A percentile compares a stretch with the other conserved stretches of the same genome.
Evolutionary conservation across 2,113 vertebrate species (phyloP).

Genomic region (Pyrgilauda ruficollis): DNA sequence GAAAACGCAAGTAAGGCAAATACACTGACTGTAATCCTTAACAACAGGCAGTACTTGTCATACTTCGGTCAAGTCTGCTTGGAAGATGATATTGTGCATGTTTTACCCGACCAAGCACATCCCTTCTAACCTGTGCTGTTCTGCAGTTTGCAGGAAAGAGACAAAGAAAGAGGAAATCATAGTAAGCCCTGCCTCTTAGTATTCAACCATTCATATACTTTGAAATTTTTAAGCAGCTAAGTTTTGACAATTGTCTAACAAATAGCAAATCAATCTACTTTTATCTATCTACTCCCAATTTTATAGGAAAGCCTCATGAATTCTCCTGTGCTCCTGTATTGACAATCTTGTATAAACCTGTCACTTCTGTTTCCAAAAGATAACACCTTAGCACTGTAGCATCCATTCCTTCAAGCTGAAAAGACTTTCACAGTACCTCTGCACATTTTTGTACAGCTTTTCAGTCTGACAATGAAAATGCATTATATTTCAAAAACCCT

Average conservation of each 20-base stretch:
- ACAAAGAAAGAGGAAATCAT: neutral
- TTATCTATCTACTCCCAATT: neutral
- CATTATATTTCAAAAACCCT: neutral
- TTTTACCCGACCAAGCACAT: neutral
- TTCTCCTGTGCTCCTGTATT: neutral
- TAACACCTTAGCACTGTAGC: neutral
- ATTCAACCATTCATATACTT: neutral
- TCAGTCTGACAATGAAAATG: neutral
- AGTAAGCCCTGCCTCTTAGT: neutral
- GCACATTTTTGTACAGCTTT: neutral
- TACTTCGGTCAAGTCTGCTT: neutral
- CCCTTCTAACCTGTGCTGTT: neutral
- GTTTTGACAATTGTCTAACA: neutral
- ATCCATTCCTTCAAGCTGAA: neutral
- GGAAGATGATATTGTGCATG: rapidly evolving
- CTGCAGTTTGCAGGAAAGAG: neutral
- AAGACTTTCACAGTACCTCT: neutral
- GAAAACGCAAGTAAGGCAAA: neutral
- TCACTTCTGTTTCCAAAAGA: slow-evolving; percentile 5
- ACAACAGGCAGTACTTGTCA: neutral
- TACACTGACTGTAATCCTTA: neutral
- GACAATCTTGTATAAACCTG: slow-evolving; percentile 4
- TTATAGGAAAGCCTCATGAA: neutral
- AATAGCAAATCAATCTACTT: neutral
- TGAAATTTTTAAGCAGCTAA: neutral